A percentile compares a stretch with the other conserved stretches of the same genome.
These are phyloP conservation scores for Dolichoris vasculosae DNA, from an alignment of 1,140 invertebrate genomes.

Conservation along the genomic window DNA sequence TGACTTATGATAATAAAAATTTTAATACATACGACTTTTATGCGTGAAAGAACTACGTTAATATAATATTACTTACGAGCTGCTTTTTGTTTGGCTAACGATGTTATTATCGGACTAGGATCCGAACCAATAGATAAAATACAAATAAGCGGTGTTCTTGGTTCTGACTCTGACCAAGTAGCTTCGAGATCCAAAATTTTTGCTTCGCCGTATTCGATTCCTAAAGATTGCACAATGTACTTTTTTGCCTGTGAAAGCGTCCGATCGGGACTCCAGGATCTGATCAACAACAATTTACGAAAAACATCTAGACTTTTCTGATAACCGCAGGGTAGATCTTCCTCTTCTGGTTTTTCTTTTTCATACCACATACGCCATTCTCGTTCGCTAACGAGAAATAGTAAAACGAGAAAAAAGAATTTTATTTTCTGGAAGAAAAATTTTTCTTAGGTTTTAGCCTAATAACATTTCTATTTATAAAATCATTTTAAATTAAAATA, in stretches of 20 bases:
- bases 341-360: constrained; percentile 93
- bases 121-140: constrained; percentile 96
- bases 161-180: constrained; percentile 92
- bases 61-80: constrained; percentile 79
- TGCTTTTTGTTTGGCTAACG: constrained; percentile 89
- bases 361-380: constrained; percentile 97
- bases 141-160: constrained; percentile 91
- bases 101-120: constrained; percentile 94
- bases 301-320: constrained; percentile 92
- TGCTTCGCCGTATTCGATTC: constrained; percentile 92
- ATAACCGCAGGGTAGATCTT: constrained; percentile 93
- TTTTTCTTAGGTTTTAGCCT: too few species aligned
- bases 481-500: too few species aligned
- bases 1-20: not conserved
- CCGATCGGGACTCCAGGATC: constrained; percentile 96
- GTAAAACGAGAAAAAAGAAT: too few species aligned
- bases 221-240: constrained; percentile 93
- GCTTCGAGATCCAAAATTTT: constrained; percentile 93
- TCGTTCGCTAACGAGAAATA: constrained; percentile 79
- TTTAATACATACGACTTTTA: too few species aligned
- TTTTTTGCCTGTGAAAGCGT: constrained; percentile 94
- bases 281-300: constrained; percentile 89
- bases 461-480: too few species aligned
- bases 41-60: not conserved
- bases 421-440: too few species aligned